Evolutionary conservation across 2,888 invertebrate genomes (phyloP), one percentile per base, ranked within the genome.

Genomic region (Anthophora plumipes): DNA sequence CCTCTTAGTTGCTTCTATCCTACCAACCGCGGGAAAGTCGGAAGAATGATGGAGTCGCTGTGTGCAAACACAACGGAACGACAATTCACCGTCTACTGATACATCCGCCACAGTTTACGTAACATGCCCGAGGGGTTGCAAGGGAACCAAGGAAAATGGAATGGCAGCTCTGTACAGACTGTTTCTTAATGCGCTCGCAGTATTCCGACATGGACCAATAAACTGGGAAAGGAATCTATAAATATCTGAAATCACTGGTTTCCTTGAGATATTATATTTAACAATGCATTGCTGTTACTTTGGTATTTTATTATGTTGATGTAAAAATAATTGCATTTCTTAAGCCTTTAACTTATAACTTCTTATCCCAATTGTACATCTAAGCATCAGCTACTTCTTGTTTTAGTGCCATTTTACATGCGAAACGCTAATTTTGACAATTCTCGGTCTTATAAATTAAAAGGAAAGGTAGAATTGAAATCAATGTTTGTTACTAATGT

Each of bases 11-110:
- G 41, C 17, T 37, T 50, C 48, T 52, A 8, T 37, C 14, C 60
- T 64, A 7, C 41, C 14, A 22, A 61, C 50, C 48, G 22, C 20
- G 55, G 41, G 54, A 60, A 60, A 60, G 14, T 48, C 57, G 46
- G 63, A 73, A 70, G 60, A 63, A 64, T 52, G 70, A 73, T 41
- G 67, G 48, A 64, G 67, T 48, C 55, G 71, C 48, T 46, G 54
- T 43, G 69, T 70, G 77, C 73, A 80, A 82, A 85, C 76, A 83
- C 68, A 64, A 72, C 46, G 66, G 70, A 54, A 73, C 74, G 85
- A 84, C 83, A 84, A 87, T 87, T 85, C 78, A 60, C 57, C 59
- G 59, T 82, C 67, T 64, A 82, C 70, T 69, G 72, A 85, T 88
- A 88, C 85, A 79, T 88, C 72, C 63, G 64, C 60, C 60, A 59